Evolutionary conservation across 1,140 invertebrate species (phyloP).

Genomic region (Sarcophaga peregrina): DNA sequence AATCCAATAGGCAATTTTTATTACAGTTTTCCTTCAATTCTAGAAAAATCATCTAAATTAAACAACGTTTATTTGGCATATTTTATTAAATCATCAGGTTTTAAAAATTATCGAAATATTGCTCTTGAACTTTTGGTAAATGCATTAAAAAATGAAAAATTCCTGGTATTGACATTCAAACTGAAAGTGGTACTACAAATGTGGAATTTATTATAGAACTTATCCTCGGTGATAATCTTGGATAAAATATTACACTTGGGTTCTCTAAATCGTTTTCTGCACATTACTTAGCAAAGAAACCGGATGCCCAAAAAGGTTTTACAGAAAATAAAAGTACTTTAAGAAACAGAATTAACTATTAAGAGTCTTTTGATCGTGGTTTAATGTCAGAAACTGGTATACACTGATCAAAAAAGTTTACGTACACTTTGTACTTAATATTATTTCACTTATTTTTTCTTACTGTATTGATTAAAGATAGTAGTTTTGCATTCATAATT

Average conservation of each 20-base stretch:
- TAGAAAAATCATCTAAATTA: no score
- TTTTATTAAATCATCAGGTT: no score
- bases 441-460: no score
- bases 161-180: background rate
- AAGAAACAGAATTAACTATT: slow-evolving; percentile 7
- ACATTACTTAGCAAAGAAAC: background rate
- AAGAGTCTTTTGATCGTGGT: background rate
- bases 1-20: no score
- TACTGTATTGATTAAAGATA: no score
- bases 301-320: background rate
- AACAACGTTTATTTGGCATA: no score
- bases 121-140: background rate
- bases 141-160: background rate
- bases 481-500: no score
- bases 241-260: background rate
- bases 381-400: slow-evolving; percentile 28
- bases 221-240: slow-evolving; percentile 11
- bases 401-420: no score
- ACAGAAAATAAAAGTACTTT: background rate
- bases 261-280: slow-evolving; percentile 1
- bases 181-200: background rate
- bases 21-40: no score
- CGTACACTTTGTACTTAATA: no score
- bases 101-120: no score
- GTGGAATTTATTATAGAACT: background rate